phyloP scores from a whole-genome alignment of 2,113 vertebrate genomes.

The Procavia capensis region DNA sequence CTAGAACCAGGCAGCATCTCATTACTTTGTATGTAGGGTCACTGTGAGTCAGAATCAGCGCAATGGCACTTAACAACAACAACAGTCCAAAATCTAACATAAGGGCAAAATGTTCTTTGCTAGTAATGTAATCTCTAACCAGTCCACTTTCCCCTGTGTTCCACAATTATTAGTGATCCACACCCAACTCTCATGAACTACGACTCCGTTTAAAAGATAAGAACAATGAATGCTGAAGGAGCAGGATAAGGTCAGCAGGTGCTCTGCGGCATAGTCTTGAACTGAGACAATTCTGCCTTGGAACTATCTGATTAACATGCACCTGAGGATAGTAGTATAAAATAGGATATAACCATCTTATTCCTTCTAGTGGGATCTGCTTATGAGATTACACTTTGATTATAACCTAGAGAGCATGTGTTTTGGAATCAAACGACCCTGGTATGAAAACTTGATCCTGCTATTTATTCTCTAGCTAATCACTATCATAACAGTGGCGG shows the following conservation, averaged over 20 bases:
- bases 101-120: slow-evolving; percentile 38
- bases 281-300: not conserved
- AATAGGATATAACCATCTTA: not conserved
- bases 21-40: no score
- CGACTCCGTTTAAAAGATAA: slow-evolving; percentile 42
- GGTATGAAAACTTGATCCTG: not conserved
- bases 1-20: no score
- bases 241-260: not conserved
- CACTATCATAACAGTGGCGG: not conserved
- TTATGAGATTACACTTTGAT: not conserved
- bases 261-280: not conserved
- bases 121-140: not conserved
- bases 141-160: slow-evolving; percentile 20
- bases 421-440: not conserved
- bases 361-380: not conserved
- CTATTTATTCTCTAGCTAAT: not conserved
- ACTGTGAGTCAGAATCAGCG: no score
- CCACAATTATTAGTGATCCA: slow-evolving; percentile 13
- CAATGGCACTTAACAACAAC: no score
- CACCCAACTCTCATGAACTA: not conserved
- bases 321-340: not conserved
- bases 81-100: slow-evolving; percentile 37
- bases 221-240: not conserved
- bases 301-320: not conserved
- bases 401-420: not conserved